Evolutionary conservation across 2,888 invertebrate genomes (phyloP), one percentile per base, ranked within the genome.

Genomic region (Julus scanicus): DNA sequence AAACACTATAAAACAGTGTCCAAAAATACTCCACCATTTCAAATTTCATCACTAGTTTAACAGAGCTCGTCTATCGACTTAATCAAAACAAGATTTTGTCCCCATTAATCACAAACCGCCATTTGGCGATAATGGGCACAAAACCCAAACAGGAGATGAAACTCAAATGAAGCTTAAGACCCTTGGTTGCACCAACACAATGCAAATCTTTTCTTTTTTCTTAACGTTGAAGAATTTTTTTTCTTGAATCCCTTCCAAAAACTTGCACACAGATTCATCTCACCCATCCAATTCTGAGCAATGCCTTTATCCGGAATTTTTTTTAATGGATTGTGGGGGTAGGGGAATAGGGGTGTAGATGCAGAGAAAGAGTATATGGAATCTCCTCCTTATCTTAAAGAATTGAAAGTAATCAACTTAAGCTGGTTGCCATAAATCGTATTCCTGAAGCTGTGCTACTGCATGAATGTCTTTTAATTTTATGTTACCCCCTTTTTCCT

Each of bases 341-440:
- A 63, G 15, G 57, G 57, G 48, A 44, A 5, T 44, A 8, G 5
- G 44, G 44, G 44, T 1, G 0, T 5, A 8, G n/a, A 71, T 71
- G 11, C 6, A 53, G 53, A 17, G 11, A n/a, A n/a, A 53, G 53
- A 13, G 71, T 8, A 29, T 20, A 20, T 71, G 71, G 6, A 71
- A 71, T 6, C 71, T 9, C 71, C 71, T 17, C 9, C 71, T 71
- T 29, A 71, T 71, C 71, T 71, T 71, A 8, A 71, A 71, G 71
- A 71, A 71, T 71, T 71, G 71, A 71, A 71, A 71, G 71, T 71
- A 71, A 71, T 71, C 71, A 71, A 71, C 71, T 71, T 71, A 71
- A 71, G 71, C 71, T 71, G 71, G 71, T 71, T 71, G 71, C 20
- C 71, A 71, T 71, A 71, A 71, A 71, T 71, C 71, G 20, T 29